A percentile compares a stretch with the other conserved stretches of the same genome.
Evolutionary conservation across 2,888 invertebrate species (phyloP).

Genomic region (Amaurobius ferox): DNA sequence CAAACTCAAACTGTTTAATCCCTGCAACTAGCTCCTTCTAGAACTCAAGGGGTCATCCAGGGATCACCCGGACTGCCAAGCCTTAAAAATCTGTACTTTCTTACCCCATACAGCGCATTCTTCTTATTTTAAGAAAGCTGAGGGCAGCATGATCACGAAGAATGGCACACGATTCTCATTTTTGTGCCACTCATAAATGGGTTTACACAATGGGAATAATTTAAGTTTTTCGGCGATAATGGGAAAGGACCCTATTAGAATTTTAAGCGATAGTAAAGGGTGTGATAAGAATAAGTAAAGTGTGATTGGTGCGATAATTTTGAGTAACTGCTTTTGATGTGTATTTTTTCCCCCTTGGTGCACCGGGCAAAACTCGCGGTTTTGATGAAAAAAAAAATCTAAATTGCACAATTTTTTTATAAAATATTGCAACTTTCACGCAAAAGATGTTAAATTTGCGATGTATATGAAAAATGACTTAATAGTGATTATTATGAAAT

Average conservation of each 20-base stretch:
- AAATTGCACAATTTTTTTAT: too few species aligned
- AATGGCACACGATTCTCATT: constrained; percentile 4
- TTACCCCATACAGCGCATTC: constrained; percentile 58
- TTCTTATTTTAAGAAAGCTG: constrained; percentile 19
- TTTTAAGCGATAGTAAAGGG: too few species aligned
- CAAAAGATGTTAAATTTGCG: too few species aligned
- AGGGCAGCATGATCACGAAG: constrained; percentile 3
- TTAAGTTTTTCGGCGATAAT: constrained; percentile 4
- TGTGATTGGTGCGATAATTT: too few species aligned
- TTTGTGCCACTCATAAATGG: background rate
- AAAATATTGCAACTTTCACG: too few species aligned
- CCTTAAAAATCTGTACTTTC: constrained; percentile 15
- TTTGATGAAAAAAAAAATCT: too few species aligned
- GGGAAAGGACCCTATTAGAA: background rate
- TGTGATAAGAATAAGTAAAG: too few species aligned
- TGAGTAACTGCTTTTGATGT: too few species aligned
- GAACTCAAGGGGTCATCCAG: constrained; percentile 29
- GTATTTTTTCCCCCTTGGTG: too few species aligned
- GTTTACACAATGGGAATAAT: constrained; percentile 11
- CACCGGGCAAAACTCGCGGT: too few species aligned
- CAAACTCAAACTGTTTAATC: constrained; percentile 45
- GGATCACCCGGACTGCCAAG: constrained; percentile 37
- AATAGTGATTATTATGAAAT: too few species aligned
- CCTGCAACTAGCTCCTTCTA: constrained; percentile 18
- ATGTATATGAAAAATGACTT: too few species aligned